A percentile compares a stretch with the other conserved stretches of the same genome.
These are phyloP conservation scores for Hippopotamyrus pictus DNA, from an alignment of 2,797 vertebrate species.

Conservation along the genomic window DNA sequence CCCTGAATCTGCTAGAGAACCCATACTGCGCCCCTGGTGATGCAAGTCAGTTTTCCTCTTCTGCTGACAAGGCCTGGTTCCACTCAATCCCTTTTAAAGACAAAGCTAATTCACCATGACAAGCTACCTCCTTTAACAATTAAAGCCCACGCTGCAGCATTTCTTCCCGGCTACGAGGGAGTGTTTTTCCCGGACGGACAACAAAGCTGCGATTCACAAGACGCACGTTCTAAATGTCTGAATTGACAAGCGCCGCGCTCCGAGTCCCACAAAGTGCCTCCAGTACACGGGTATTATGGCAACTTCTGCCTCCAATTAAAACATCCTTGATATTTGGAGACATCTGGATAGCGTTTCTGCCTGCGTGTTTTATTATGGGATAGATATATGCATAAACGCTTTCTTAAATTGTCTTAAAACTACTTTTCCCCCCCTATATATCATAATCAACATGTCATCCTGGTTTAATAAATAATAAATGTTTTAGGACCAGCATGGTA, in stretches of 20 bases:
- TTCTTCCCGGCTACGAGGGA: neutral
- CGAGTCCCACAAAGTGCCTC: neutral
- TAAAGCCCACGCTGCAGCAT: neutral
- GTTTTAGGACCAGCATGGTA: neutral
- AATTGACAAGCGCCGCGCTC: neutral
- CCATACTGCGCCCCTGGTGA: neutral
- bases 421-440: neutral
- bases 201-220: neutral
- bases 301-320: neutral
- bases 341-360: neutral
- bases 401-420: neutral
- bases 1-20: neutral
- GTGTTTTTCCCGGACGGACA: neutral
- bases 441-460: neutral
- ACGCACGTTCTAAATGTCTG: neutral
- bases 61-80: neutral
- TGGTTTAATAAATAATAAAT: neutral
- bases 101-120: neutral
- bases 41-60: neutral
- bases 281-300: neutral
- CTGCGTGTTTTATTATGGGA: neutral
- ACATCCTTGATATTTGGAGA: neutral
- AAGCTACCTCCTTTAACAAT: neutral
- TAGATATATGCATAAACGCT: neutral
- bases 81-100: neutral